Evolutionary conservation across 37 sponge, comb jelly and placozoan species (phyloP).

Genomic region (Halichondria panicea): DNA sequence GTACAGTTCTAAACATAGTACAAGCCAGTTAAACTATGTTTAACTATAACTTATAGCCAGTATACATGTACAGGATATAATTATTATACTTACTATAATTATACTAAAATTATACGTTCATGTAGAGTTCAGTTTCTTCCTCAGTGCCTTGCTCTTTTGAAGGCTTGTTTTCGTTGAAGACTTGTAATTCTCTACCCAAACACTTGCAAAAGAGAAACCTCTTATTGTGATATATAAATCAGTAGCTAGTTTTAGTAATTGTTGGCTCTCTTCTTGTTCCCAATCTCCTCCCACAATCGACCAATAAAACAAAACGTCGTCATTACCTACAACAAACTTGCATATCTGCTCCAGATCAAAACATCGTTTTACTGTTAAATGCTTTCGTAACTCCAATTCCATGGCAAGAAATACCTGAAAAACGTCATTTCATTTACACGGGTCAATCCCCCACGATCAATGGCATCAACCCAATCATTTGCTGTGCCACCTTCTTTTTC

Average conservation of each 20-base stretch:
- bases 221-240: conserved; percentile 40
- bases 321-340: conserved; percentile 8
- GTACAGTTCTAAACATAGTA: too few relatives aligned
- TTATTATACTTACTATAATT: too few relatives aligned
- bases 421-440: conserved; percentile 12
- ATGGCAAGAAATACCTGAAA: conserved; percentile 20
- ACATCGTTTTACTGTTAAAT: too few relatives aligned
- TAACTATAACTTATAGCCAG: too few relatives aligned
- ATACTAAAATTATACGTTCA: too few relatives aligned
- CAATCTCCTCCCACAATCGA: conserved; percentile 9
- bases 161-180: not conserved
- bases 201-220: conserved; percentile 35
- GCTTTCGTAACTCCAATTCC: conserved; percentile 12
- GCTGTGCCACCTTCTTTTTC: too few relatives aligned
- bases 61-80: too few relatives aligned
- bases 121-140: not conserved
- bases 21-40: too few relatives aligned
- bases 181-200: too few relatives aligned
- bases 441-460: conserved; percentile 31
- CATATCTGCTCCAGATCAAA: not conserved
- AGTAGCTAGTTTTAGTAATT: conserved; percentile 19
- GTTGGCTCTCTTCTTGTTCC: conserved; percentile 6
- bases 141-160: conserved; percentile 4
- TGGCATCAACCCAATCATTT: conserved; percentile 8
- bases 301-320: conserved; percentile 41